These are phyloP conservation scores for Hystrix cristata DNA, from an alignment of 2,113 vertebrate genomes.

Conservation along the genomic window DNA sequence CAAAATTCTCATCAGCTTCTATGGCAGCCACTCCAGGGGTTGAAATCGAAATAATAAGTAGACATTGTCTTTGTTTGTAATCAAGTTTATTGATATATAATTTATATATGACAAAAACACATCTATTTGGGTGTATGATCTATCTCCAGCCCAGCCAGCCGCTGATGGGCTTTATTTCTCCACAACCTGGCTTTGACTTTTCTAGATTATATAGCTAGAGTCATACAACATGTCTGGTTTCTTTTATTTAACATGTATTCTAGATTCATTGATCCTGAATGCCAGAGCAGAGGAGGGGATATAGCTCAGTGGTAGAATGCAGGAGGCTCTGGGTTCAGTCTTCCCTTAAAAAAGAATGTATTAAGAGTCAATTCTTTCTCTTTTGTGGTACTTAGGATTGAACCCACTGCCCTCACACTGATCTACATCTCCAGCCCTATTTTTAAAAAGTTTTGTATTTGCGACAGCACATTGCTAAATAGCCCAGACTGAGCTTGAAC, in stretches of 20 bases:
- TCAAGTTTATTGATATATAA: neutral
- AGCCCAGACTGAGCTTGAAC: neutral
- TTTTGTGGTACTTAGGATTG: neutral
- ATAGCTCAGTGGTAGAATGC: neutral
- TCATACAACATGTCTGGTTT: neutral
- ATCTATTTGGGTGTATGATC: neutral
- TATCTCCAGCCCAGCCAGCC: neutral
- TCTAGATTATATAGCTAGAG: neutral
- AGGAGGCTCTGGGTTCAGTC: neutral
- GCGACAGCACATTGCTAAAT: neutral
- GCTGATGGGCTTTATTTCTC: neutral
- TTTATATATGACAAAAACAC: neutral
- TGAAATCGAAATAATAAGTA: neutral
- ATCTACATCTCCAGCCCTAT: neutral
- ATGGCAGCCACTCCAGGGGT: neutral
- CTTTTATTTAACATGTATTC: neutral
- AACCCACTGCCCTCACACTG: neutral
- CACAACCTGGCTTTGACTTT: neutral
- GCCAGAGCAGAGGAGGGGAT: neutral
- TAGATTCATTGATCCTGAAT: neutral
- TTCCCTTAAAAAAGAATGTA: neutral
- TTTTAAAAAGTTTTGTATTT: neutral
- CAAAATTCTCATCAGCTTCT: neutral
- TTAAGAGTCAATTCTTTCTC: neutral
- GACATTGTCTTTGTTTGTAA: neutral